phyloP scores from a whole-genome alignment of 1,140 invertebrate genomes.

The Zaprionus tsacasi region DNA sequence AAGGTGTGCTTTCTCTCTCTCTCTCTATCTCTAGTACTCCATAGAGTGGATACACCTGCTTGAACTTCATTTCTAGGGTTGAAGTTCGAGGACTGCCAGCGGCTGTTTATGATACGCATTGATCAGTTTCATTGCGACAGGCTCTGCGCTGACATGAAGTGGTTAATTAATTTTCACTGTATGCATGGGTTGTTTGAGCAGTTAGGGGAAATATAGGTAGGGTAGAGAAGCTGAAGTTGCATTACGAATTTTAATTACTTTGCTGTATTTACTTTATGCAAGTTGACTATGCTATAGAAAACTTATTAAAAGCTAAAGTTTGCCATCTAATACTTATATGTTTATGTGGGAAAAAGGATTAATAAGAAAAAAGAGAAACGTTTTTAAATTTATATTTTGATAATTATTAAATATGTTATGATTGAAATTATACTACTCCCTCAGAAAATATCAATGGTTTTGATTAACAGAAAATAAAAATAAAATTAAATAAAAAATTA shows the following conservation, averaged over 20 bases:
- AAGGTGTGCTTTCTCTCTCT: too few relatives aligned
- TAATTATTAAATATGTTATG: too few relatives aligned
- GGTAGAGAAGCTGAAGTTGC: neutral
- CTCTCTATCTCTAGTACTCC: neutral
- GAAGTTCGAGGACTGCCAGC: neutral
- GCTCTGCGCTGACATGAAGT: neutral
- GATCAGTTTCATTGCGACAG: conserved; percentile 40
- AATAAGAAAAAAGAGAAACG: too few relatives aligned
- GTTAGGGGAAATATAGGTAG: neutral
- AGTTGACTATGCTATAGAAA: neutral
- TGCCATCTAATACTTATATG: too few relatives aligned
- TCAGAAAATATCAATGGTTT: too few relatives aligned
- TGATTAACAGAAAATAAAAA: too few relatives aligned
- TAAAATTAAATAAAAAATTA: too few relatives aligned
- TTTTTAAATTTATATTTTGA: too few relatives aligned
- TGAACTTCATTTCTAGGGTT: conserved; percentile 48
- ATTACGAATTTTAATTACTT: neutral
- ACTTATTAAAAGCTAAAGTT: too few relatives aligned
- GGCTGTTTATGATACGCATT: conserved; percentile 43
- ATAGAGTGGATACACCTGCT: conserved; percentile 49
- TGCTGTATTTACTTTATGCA: neutral
- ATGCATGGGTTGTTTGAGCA: conserved; percentile 1
- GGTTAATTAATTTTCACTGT: neutral
- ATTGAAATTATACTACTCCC: too few relatives aligned
- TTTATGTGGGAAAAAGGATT: too few relatives aligned